phyloP scores from a whole-genome alignment of 1,140 invertebrate species.

The Ceratosolen solmsi region DNA sequence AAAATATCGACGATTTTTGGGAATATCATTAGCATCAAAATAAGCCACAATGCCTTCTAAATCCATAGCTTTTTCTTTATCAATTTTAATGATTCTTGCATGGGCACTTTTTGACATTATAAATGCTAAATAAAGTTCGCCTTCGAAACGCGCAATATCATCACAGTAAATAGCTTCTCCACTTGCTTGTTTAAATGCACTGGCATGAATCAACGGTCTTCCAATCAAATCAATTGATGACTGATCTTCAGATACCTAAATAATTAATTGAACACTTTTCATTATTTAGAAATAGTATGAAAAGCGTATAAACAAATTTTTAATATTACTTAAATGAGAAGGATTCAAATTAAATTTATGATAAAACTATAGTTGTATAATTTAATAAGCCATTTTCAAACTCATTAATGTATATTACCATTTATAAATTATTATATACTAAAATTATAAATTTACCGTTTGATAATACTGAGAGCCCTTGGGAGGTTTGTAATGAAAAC shows the following conservation, averaged over 20 bases:
- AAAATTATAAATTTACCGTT: constrained; percentile 68
- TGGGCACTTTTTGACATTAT: constrained; percentile 85
- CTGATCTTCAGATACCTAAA: constrained; percentile 77
- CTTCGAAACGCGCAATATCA: constrained; percentile 83
- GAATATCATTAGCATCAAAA: constrained; percentile 81
- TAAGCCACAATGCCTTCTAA: constrained; percentile 83
- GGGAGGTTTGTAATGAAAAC: constrained; percentile 77
- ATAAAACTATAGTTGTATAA: neutral
- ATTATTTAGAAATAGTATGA: too few species aligned
- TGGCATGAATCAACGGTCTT: constrained; percentile 84
- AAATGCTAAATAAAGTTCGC: constrained; percentile 83
- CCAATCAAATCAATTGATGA: constrained; percentile 83
- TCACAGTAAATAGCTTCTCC: constrained; percentile 94
- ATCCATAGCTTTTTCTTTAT: constrained; percentile 80
- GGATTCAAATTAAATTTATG: neutral
- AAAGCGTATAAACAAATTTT: neutral
- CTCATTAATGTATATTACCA: too few species aligned
- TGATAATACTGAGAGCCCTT: constrained; percentile 88
- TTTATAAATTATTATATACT: too few species aligned
- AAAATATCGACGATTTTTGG: constrained; percentile 76
- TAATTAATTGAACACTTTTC: constrained; percentile 32
- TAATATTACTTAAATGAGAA: constrained; percentile 5
- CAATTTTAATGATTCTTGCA: constrained; percentile 84
- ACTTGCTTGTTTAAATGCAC: constrained; percentile 89
- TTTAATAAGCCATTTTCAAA: too few species aligned